These are phyloP conservation scores for Corydoras maculifer DNA, from an alignment of 2,113 vertebrate genomes.

Conservation along the genomic window DNA sequence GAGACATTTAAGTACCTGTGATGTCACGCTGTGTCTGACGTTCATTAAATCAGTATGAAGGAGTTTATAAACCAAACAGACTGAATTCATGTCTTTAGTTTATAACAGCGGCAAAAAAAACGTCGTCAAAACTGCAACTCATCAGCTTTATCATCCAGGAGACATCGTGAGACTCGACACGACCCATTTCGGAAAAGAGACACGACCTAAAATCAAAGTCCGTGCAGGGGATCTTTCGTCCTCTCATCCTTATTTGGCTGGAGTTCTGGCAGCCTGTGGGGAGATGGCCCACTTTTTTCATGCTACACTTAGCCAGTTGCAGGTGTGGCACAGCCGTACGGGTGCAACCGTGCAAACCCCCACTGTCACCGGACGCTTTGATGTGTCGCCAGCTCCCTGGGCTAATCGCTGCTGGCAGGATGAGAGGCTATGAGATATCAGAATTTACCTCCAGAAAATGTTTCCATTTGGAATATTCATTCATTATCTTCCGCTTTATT, in stretches of 20 bases:
- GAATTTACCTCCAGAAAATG: no score
- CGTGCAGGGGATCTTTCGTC: slow-evolving; percentile 47
- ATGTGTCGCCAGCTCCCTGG: slow-evolving; percentile 53
- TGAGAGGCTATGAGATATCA: slow-evolving; percentile 36
- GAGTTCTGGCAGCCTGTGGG: slow-evolving; percentile 58
- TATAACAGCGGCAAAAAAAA: no score
- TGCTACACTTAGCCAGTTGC: slow-evolving; percentile 28
- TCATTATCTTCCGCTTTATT: no score
- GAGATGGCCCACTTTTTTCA: slow-evolving; percentile 68
- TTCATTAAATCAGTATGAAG: no score
- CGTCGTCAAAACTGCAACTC: no score
- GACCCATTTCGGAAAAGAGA: not conserved
- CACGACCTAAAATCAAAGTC: slow-evolving; percentile 58
- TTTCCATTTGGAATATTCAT: no score
- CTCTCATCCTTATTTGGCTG: slow-evolving; percentile 62
- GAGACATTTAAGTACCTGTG: no score
- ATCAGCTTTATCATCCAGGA: no score
- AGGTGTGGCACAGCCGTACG: slow-evolving; percentile 58
- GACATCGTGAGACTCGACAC: no score
- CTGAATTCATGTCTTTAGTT: no score
- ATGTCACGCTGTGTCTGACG: no score
- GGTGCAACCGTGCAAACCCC: slow-evolving; percentile 28
- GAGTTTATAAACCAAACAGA: no score
- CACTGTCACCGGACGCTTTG: slow-evolving; percentile 52
- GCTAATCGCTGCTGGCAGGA: slow-evolving; percentile 53